phyloP scores from a whole-genome alignment of 2,797 vertebrate species.

The Oreochromis grahami region DNA sequence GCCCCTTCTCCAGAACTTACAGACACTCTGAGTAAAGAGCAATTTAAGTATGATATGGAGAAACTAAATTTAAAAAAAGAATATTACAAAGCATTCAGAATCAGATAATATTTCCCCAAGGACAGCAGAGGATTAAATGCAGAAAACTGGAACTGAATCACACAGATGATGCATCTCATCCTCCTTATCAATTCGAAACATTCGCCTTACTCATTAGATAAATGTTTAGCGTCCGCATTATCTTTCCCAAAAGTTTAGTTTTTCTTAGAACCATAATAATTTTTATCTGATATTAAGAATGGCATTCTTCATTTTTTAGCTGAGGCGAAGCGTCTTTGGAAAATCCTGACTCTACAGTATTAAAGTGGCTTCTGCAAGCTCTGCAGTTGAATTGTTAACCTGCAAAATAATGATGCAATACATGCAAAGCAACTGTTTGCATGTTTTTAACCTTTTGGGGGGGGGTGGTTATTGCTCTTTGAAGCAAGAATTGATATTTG shows the following conservation, averaged over 20 bases:
- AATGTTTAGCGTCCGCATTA: not conserved
- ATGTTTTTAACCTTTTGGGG: not conserved
- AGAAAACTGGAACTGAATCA: not conserved
- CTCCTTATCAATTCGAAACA: not conserved
- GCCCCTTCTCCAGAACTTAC: not conserved
- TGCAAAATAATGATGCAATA: not conserved
- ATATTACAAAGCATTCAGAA: not conserved
- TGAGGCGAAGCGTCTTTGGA: not conserved
- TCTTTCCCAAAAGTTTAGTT: not conserved
- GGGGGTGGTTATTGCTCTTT: not conserved
- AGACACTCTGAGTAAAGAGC: not conserved
- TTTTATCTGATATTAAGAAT: not conserved
- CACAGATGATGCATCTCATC: not conserved
- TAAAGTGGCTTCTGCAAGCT: not conserved
- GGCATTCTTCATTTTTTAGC: not conserved
- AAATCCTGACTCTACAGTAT: not conserved
- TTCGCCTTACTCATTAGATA: not conserved
- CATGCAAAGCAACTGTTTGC: not conserved
- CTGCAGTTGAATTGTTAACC: not conserved
- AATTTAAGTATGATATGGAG: not conserved
- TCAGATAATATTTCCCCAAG: not conserved
- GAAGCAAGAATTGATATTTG: not conserved
- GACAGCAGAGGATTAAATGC: not conserved
- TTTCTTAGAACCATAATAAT: not conserved
- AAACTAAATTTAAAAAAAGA: not conserved